A percentile compares a stretch with the other conserved stretches of the same genome.
Conservation (phyloP, 1,140 invertebrate species). For the Drosophila serrata region DNA sequence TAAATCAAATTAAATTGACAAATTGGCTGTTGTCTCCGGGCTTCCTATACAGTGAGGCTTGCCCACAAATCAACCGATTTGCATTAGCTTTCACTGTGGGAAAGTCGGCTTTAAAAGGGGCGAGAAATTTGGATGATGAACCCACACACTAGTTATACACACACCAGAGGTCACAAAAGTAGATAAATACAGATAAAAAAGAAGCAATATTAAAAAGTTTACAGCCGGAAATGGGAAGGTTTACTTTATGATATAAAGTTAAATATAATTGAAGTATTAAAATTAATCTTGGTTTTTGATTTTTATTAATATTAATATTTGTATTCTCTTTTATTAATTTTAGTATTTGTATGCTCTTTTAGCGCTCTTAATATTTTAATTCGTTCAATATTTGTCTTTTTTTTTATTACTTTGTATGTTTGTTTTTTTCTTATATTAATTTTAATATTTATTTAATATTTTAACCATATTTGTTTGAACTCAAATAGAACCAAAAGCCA, state of each 20-base stretch:
- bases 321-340: background rate
- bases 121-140: background rate
- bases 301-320: background rate
- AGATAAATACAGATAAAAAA: background rate
- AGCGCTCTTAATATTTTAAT: too few relatives aligned
- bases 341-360: too few relatives aligned
- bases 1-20: constrained; percentile 74
- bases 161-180: background rate
- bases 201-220: background rate
- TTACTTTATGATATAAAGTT: background rate
- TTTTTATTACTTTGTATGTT: too few relatives aligned
- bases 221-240: background rate
- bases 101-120: background rate
- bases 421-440: too few relatives aligned
- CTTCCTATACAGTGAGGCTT: constrained; percentile 16
- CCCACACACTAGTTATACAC: background rate
- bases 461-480: constrained; percentile 3
- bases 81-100: constrained; percentile 18
- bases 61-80: background rate
- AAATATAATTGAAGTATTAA: background rate
- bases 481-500: background rate
- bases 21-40: constrained; percentile 30
- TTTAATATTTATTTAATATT: background rate
- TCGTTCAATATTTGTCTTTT: background rate
- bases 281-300: too few relatives aligned